Evolutionary conservation across 1,140 invertebrate species (phyloP).

Genomic region (Aphidius ervi): DNA sequence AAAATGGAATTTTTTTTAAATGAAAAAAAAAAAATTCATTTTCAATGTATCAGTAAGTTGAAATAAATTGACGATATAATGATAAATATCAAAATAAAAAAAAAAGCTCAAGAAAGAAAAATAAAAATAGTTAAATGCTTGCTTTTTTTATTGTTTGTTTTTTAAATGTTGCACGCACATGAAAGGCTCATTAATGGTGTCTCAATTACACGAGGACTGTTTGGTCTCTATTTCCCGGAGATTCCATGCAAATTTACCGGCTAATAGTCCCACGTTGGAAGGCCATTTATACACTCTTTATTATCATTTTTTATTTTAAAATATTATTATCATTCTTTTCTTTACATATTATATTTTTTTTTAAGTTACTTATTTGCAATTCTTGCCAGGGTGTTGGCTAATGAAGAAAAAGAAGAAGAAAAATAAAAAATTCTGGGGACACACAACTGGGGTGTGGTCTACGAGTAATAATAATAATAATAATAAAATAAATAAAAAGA

Average conservation of each 20-base stretch:
- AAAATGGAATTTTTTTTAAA: no score
- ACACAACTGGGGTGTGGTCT: background rate
- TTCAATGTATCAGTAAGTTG: no score
- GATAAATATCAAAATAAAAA: background rate
- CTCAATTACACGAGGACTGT: constrained; percentile 34
- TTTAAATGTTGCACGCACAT: constrained; percentile 14
- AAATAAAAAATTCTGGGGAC: background rate
- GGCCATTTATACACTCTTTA: background rate
- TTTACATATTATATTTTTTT: background rate
- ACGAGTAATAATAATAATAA: no score
- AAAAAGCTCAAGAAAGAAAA: constrained; percentile 8
- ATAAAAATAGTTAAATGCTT: constrained; percentile 3
- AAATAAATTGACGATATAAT: no score
- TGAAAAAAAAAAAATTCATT: no score
- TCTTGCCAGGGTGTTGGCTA: constrained; percentile 1
- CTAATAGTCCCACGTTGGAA: constrained; percentile 3
- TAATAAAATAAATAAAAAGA: no score
- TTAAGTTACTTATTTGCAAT: background rate
- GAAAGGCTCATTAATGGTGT: constrained; percentile 34
- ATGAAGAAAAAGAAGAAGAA: constrained; percentile 9
- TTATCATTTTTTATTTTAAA: constrained; percentile 1
- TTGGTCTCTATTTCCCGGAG: constrained; percentile 19
- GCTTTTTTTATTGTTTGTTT: background rate
- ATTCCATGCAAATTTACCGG: constrained; percentile 35
- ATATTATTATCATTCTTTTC: constrained; percentile 9